phyloP scores from a whole-genome alignment of 2,797 vertebrate species.

The Chromis chromis region DNA sequence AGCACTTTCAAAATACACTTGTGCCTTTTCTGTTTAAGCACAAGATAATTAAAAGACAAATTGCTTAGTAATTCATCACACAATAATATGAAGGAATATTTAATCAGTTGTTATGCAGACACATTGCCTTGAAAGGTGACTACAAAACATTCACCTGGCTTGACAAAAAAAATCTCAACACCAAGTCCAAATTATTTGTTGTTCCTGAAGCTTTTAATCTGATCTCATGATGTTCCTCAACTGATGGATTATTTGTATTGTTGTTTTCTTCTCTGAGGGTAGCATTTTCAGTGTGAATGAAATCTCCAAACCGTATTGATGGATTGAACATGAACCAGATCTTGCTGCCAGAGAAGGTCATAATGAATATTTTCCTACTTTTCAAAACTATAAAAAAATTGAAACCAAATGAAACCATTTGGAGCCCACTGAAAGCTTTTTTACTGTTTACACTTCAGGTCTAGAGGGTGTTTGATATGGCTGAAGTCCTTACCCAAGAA shows the following conservation, averaged over 20 bases:
- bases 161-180: not conserved
- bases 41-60: constrained; percentile 6
- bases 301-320: not conserved
- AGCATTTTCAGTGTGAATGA: no score
- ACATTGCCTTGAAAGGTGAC: not conserved
- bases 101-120: not conserved
- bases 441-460: not conserved
- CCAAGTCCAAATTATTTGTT: not conserved
- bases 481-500: constrained; percentile 89
- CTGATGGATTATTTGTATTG: not conserved
- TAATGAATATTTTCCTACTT: not conserved
- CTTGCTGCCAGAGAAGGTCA: not conserved
- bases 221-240: not conserved
- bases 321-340: not conserved
- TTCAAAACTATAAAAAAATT: not conserved
- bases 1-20: constrained; percentile 94
- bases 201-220: not conserved
- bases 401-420: not conserved
- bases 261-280: not conserved
- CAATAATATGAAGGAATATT: not conserved
- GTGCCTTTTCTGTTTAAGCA: constrained; percentile 92
- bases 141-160: not conserved
- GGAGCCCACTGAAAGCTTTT: not conserved
- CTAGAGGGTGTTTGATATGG: not conserved
- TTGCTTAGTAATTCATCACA: not conserved